A percentile compares a stretch with the other conserved stretches of the same genome.
Conservation (phyloP, 2,888 invertebrate species). For the Sepiola atlantica region DNA sequence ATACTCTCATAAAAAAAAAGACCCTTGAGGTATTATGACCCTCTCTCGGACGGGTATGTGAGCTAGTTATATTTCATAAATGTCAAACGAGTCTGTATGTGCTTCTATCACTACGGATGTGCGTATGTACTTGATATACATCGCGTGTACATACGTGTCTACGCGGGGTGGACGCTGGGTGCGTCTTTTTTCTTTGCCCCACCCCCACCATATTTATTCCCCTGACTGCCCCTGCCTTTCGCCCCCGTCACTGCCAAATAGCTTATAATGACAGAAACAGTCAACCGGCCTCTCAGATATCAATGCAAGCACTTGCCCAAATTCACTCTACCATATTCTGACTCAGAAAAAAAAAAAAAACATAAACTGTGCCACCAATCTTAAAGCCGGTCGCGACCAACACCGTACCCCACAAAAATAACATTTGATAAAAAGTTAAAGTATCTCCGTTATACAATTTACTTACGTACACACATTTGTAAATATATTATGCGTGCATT, state of each 20-base stretch:
- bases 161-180: neutral
- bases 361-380: neutral
- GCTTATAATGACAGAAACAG: conserved; percentile 32
- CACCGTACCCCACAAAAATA: neutral
- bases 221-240: neutral
- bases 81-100: neutral
- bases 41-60: no score
- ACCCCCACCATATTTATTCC: no score
- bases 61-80: no score
- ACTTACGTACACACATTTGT: neutral
- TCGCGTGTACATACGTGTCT: neutral
- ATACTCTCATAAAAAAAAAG: no score
- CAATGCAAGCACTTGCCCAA: neutral
- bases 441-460: neutral
- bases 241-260: neutral
- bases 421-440: neutral
- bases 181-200: neutral
- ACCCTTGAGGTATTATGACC: no score
- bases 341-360: neutral
- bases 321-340: conserved; percentile 2
- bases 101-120: no score
- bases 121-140: neutral
- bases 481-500: neutral
- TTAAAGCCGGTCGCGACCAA: neutral
- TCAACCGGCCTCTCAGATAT: conserved; percentile 11